Conservation (phyloP, 1,140 invertebrate genomes). For the Drosophila mojavensis region DNA sequence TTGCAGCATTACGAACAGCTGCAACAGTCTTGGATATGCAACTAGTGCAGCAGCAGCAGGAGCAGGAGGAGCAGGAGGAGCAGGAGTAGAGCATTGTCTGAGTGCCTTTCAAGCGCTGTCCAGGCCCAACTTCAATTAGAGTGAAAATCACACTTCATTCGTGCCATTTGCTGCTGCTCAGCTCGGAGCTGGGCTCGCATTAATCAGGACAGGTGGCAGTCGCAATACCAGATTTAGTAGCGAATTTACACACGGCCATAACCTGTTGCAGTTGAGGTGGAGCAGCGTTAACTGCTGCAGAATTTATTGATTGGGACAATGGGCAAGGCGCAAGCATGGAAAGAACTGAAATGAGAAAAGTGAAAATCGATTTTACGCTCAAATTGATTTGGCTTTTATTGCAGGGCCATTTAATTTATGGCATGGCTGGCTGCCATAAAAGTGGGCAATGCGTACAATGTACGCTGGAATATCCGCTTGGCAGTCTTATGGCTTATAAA, state of each 20-base stretch:
- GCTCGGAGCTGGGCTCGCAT: slow-evolving; percentile 29
- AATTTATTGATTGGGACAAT: slow-evolving; percentile 62
- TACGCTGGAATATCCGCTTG: slow-evolving; percentile 51
- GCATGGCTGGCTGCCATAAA: slow-evolving; percentile 48
- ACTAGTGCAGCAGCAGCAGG: not conserved
- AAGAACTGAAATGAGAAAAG: slow-evolving; percentile 13
- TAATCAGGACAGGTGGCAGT: slow-evolving; percentile 62
- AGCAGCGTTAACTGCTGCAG: slow-evolving; percentile 18
- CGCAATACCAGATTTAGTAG: slow-evolving; percentile 62
- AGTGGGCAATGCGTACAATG: slow-evolving; percentile 58
- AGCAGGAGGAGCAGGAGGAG: too few species aligned
- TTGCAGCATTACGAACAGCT: not conserved
- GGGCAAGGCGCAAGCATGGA: not conserved
- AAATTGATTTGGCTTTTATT: slow-evolving; percentile 80
- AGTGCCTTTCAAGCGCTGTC: slow-evolving; percentile 21
- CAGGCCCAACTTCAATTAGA: slow-evolving; percentile 41
- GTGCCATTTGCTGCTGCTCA: slow-evolving; percentile 7
- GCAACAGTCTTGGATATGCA: not conserved
- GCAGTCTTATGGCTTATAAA: slow-evolving; percentile 76
- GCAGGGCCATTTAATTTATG: slow-evolving; percentile 76
- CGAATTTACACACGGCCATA: slow-evolving; percentile 25
- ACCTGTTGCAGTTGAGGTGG: slow-evolving; percentile 60
- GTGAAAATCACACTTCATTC: slow-evolving; percentile 33
- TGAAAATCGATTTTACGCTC: slow-evolving; percentile 80
- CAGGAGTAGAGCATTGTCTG: not conserved